Conservation (phyloP, 2,113 vertebrate genomes). For the Pluvianellus socialis region DNA sequence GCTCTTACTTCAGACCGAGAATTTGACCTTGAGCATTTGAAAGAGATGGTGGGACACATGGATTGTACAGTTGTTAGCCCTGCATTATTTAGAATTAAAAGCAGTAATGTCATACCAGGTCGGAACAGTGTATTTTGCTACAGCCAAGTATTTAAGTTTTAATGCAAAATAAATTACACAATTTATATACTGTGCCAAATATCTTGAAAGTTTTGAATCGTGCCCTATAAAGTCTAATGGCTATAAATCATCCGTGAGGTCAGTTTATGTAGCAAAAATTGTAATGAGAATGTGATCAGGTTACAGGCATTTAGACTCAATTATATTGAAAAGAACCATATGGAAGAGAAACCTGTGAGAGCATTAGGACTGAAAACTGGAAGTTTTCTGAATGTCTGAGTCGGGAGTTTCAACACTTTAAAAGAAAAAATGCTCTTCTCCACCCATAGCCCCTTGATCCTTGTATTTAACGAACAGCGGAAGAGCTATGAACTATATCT, state of each 20-base stretch:
- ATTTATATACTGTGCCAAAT: constrained; percentile 55
- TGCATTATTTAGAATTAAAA: constrained; percentile 3
- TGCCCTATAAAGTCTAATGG: constrained; percentile 36
- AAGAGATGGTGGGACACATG: not conserved
- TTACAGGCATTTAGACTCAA: constrained; percentile 77
- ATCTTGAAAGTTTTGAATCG: constrained; percentile 65
- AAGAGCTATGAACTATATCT: not conserved
- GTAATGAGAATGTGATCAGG: constrained; percentile 71
- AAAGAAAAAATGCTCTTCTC: constrained; percentile 19
- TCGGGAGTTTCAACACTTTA: constrained; percentile 13
- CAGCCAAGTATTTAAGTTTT: constrained; percentile 58
- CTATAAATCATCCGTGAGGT: constrained; percentile 74
- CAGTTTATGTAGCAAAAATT: constrained; percentile 70
- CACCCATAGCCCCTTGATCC: not conserved
- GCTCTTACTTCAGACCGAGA: not conserved
- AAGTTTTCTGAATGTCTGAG: constrained; percentile 48
- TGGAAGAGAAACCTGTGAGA: constrained; percentile 72
- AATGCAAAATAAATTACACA: constrained; percentile 64
- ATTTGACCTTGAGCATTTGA: not conserved
- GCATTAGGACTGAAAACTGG: constrained; percentile 45
- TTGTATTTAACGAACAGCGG: not conserved
- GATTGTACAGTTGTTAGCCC: not conserved
- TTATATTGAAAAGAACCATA: constrained; percentile 79
- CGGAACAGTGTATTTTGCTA: constrained; percentile 13
- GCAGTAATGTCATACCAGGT: constrained; percentile 14